phyloP scores from a whole-genome alignment of 2,113 vertebrate genomes.

The Sminthopsis crassicaudata region DNA sequence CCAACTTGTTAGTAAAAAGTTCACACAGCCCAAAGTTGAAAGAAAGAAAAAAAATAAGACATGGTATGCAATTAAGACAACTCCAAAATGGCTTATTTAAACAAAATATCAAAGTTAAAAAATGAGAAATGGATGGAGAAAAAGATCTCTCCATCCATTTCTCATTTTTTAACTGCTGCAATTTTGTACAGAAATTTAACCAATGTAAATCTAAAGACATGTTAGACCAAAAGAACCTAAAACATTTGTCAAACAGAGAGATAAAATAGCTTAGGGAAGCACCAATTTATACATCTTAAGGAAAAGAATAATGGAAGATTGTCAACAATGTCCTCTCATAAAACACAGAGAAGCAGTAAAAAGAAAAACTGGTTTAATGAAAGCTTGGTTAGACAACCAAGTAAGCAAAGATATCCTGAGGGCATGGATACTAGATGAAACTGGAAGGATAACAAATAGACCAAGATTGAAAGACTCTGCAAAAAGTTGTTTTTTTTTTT shows the following conservation, averaged over 20 bases:
- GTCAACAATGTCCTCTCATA: not conserved
- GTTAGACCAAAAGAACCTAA: not conserved
- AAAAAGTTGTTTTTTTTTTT: not conserved
- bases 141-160: too few species aligned
- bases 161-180: not conserved
- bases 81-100: not conserved
- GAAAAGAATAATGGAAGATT: not conserved
- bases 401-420: not conserved
- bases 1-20: not conserved
- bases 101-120: not conserved
- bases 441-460: not conserved
- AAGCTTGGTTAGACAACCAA: not conserved
- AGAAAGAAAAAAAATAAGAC: not conserved
- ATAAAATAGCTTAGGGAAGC: not conserved
- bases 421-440: not conserved
- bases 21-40: not conserved
- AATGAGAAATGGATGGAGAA: not conserved
- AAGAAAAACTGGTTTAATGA: not conserved
- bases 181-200: not conserved
- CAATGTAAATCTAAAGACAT: not conserved
- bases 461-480: not conserved
- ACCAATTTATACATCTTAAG: not conserved
- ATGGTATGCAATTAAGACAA: not conserved
- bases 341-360: not conserved
- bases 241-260: not conserved